Percentiles rank a stretch among this genome's conserved stretches.
Conservation (phyloP, 2,888 invertebrate species). For the Xanthorhoe designata region DNA sequence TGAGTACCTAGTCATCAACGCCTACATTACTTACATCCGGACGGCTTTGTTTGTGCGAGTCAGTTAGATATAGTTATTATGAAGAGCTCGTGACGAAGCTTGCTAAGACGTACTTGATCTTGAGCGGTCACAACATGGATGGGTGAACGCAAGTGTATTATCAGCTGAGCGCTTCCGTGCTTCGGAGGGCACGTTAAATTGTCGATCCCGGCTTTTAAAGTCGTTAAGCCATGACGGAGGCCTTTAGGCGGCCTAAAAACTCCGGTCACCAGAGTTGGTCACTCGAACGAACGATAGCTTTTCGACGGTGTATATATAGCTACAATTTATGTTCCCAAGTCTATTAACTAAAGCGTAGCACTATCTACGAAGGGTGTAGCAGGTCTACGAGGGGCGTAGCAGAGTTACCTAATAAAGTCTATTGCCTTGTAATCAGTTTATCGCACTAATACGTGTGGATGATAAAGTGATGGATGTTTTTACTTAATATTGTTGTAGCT, state of each 20-base stretch:
- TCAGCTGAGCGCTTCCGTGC: too few species aligned
- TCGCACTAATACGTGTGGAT: neutral
- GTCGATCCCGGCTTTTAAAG: too few species aligned
- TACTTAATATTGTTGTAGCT: neutral
- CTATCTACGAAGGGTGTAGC: neutral
- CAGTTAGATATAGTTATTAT: neutral
- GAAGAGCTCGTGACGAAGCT: too few species aligned
- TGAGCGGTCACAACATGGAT: too few species aligned
- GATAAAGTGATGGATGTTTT: neutral
- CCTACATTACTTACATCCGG: constrained; percentile 11
- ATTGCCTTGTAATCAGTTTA: neutral
- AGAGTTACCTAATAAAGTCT: neutral
- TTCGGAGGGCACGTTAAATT: too few species aligned
- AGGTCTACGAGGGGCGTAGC: neutral
- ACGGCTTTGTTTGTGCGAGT: neutral
- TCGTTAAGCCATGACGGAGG: too few species aligned
- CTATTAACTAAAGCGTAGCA: constrained; percentile 1
- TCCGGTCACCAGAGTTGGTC: too few species aligned
- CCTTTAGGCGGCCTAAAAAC: too few species aligned
- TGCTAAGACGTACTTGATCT: too few species aligned
- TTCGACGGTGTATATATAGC: neutral
- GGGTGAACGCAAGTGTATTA: too few species aligned
- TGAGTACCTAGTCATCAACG: constrained; percentile 30
- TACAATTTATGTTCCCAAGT: neutral
- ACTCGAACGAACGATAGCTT: too few species aligned